These are phyloP conservation scores for Garra rufa DNA, from an alignment of 2,113 vertebrate genomes.

Conservation along the genomic window DNA sequence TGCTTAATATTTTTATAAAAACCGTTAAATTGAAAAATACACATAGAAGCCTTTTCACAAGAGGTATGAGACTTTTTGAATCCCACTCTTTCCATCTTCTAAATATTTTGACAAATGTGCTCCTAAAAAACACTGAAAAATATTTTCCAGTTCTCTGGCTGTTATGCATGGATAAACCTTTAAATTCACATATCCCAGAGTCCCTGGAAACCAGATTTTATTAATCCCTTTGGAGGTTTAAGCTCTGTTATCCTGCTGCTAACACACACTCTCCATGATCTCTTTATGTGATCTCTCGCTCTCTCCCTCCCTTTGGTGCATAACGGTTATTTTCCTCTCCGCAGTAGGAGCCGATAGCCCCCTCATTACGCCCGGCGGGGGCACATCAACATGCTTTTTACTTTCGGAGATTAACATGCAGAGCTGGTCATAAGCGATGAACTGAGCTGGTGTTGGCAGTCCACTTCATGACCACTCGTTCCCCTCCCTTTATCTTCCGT, in stretches of 20 bases:
- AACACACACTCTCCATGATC: constrained; percentile 23
- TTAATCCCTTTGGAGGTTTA: constrained; percentile 44
- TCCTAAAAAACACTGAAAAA: background rate
- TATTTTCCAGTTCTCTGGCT: constrained; percentile 8
- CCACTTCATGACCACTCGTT: constrained; percentile 7
- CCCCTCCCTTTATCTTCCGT: background rate
- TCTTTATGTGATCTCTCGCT: constrained; percentile 31
- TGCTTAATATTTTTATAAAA: background rate
- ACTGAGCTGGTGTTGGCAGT: background rate
- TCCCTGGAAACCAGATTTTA: constrained; percentile 33
- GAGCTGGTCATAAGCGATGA: background rate
- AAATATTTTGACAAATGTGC: background rate
- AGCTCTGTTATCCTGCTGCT: constrained; percentile 32
- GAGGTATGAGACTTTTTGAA: background rate
- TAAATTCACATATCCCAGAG: constrained; percentile 8
- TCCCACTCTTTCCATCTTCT: background rate
- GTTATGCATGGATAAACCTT: background rate
- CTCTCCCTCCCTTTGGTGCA: background rate
- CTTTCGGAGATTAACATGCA: constrained; percentile 22
- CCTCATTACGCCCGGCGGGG: constrained; percentile 38
- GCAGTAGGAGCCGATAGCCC: constrained; percentile 5
- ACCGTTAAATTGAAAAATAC: background rate
- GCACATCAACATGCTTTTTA: constrained; percentile 43
- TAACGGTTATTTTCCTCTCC: constrained; percentile 28
- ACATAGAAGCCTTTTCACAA: background rate